Conservation (phyloP, 2,113 vertebrate species). For the Fukomys damarensis region DNA sequence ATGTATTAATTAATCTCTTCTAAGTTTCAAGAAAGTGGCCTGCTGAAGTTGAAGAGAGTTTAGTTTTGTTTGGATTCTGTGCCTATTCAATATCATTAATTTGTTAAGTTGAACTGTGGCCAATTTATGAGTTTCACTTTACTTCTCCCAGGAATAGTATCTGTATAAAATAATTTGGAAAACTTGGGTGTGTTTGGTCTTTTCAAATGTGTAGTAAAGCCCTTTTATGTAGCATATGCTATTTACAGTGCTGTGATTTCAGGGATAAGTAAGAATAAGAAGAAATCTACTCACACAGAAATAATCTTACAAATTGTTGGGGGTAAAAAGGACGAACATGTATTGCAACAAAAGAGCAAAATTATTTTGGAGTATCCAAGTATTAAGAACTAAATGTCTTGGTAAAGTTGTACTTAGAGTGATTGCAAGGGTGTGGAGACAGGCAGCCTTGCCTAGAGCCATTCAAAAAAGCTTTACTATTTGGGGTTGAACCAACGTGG, state of each 20-base stretch:
- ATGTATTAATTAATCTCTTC: conserved; percentile 7
- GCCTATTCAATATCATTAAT: neutral
- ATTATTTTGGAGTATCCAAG: neutral
- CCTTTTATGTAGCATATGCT: neutral
- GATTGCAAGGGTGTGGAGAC: neutral
- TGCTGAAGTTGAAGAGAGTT: neutral
- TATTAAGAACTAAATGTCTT: neutral
- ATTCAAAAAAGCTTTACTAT: neutral
- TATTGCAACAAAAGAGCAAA: neutral
- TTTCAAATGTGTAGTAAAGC: neutral
- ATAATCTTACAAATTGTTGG: neutral
- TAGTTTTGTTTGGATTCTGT: neutral
- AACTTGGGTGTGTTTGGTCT: neutral
- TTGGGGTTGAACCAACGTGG: neutral
- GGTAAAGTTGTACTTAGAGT: neutral
- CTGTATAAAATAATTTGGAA: neutral
- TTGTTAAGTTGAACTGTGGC: neutral
- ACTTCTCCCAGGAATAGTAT: neutral
- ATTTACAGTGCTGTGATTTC: neutral
- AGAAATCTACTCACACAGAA: neutral
- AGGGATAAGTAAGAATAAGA: neutral
- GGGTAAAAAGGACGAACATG: neutral
- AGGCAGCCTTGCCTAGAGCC: neutral
- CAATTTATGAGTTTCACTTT: neutral
- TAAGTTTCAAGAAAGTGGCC: neutral